Percentiles rank a stretch among this genome's conserved stretches.
phyloP scores from a whole-genome alignment of 35 echinoderm and acorn worm genomes.

The Ophioderma brevispina region DNA sequence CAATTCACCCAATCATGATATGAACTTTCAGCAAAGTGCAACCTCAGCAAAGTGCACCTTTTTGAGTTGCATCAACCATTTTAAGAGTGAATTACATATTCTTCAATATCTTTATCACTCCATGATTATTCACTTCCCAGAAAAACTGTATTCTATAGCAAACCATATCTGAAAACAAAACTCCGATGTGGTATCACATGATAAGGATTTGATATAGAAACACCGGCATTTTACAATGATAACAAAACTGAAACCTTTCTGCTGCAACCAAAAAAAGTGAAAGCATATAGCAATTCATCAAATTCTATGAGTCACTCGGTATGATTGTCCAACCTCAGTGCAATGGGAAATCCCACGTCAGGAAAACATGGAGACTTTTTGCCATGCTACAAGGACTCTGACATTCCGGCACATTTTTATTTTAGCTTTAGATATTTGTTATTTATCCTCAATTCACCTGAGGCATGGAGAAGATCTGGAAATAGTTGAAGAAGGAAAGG shows the following conservation, averaged over 20 bases:
- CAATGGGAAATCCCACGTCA: neutral
- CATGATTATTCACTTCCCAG: no score
- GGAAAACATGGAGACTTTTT: constrained; percentile 6
- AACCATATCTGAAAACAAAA: no score
- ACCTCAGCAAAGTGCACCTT: no score
- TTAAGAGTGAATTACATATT: no score
- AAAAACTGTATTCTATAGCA: no score
- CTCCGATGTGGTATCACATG: no score
- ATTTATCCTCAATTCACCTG: neutral
- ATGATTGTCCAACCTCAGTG: constrained; percentile 3
- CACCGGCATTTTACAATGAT: neutral
- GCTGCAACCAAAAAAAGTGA: neutral
- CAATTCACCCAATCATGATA: no score
- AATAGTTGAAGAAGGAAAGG: constrained; percentile 1
- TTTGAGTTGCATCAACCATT: no score
- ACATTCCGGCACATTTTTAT: neutral
- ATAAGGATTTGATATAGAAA: no score
- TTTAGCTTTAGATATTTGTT: neutral
- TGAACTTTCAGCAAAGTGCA: no score
- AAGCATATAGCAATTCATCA: neutral
- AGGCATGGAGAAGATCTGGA: constrained; percentile 4
- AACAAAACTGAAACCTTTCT: neutral
- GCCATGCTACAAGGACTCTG: constrained; percentile 1
- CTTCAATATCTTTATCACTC: no score
- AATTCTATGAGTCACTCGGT: neutral